Percentiles rank a stretch among this genome's conserved stretches.
Conservation (phyloP, 2,888 invertebrate species). For the Hipparchia sbordonii region DNA sequence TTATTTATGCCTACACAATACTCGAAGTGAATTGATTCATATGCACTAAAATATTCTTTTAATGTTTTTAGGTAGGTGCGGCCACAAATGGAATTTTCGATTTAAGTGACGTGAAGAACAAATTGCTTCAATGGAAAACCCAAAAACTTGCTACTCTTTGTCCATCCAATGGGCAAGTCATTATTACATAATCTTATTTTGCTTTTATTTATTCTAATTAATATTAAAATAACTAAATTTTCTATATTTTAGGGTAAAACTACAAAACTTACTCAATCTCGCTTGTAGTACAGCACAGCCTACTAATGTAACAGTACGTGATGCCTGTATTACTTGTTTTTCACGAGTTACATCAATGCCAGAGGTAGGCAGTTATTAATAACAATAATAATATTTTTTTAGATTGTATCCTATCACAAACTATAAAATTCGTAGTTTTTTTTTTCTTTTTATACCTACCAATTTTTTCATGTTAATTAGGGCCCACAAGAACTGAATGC, state of each 20-base stretch:
- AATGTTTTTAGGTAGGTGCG: conserved; percentile 60
- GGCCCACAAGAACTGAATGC: conserved; percentile 81
- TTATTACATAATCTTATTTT: neutral
- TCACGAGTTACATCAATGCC: conserved; percentile 79
- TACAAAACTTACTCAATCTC: conserved; percentile 83
- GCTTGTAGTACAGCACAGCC: conserved; percentile 86
- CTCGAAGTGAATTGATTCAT: neutral
- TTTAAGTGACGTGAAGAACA: conserved; percentile 74
- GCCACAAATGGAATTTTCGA: conserved; percentile 72
- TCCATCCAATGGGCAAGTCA: conserved; percentile 70
- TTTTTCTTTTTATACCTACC: conserved; percentile 16
- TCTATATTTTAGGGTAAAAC: conserved; percentile 54
- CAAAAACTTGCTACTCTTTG: conserved; percentile 72
- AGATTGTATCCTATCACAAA: too few species aligned
- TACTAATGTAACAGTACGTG: conserved; percentile 79
- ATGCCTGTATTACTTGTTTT: conserved; percentile 86
- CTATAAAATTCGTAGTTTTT: too few species aligned
- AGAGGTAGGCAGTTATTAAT: conserved; percentile 55
- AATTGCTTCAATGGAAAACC: conserved; percentile 76
- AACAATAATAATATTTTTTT: neutral
- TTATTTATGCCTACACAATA: neutral
- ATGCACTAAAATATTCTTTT: neutral
- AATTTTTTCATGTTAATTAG: conserved; percentile 42
- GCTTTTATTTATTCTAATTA: neutral
- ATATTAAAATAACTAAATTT: neutral